A percentile compares a stretch with the other conserved stretches of the same genome.
Evolutionary conservation across 2,113 vertebrate genomes (phyloP).

Genomic region (Donacobius atricapilla): DNA sequence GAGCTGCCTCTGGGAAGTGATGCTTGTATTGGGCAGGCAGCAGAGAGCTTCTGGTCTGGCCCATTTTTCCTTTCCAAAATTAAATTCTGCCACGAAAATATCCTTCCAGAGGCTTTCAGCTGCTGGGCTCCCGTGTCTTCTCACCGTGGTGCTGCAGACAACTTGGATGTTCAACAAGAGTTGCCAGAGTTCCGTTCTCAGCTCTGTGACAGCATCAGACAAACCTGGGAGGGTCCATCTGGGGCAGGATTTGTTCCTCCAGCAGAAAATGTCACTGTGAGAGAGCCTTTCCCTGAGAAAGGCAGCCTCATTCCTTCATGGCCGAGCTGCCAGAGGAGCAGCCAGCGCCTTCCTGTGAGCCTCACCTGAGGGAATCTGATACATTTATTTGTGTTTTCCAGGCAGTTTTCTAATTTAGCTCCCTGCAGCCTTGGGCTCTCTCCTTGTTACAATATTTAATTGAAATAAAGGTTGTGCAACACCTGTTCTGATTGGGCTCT

Average conservation of each 20-base stretch:
- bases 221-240: neutral
- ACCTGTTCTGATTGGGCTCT: neutral
- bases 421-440: neutral
- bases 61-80: neutral
- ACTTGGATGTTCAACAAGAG: accelerated
- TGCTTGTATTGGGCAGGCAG: neutral
- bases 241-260: neutral
- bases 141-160: neutral
- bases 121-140: neutral
- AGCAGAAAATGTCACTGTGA: neutral
- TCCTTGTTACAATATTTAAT: neutral
- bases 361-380: neutral
- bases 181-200: neutral
- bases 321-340: neutral
- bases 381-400: neutral
- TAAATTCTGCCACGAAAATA: neutral
- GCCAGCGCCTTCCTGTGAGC: neutral
- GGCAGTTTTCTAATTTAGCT: neutral
- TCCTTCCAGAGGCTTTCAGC: neutral
- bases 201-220: neutral
- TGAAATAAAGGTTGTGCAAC: neutral
- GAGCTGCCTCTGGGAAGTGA: neutral
- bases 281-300: neutral
- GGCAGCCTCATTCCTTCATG: neutral
- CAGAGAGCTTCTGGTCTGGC: neutral